A percentile compares a stretch with the other conserved stretches of the same genome.
Conservation (phyloP, 1,140 invertebrate species). For the Atta colombica region DNA sequence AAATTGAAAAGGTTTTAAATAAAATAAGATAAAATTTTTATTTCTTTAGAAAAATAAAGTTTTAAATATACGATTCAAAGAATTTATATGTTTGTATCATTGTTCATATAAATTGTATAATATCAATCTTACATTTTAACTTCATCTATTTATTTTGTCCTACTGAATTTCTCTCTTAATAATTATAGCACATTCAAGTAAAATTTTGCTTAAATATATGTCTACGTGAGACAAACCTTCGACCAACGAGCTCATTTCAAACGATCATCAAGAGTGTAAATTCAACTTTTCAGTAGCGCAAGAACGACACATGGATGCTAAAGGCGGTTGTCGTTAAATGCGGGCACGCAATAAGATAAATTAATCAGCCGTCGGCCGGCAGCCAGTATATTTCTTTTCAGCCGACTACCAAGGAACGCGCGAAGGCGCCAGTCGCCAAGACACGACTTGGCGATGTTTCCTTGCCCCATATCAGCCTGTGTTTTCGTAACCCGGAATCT, state of each 20-base stretch:
- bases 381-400: slow-evolving; percentile 62
- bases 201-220: background rate
- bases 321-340: slow-evolving; percentile 41
- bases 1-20: background rate
- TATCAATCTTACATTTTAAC: background rate
- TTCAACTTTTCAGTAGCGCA: slow-evolving; percentile 14
- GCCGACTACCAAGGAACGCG: slow-evolving; percentile 39
- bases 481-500: slow-evolving; percentile 73
- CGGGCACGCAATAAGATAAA: slow-evolving; percentile 61
- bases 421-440: slow-evolving; percentile 59
- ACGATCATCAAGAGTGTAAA: slow-evolving; percentile 31
- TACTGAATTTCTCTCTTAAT: background rate
- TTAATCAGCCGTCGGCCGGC: slow-evolving; percentile 54
- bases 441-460: slow-evolving; percentile 67
- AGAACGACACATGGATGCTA: slow-evolving; percentile 49
- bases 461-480: slow-evolving; percentile 63
- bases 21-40: background rate
- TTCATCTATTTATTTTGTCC: background rate
- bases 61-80: background rate
- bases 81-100: background rate
- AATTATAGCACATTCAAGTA: background rate
- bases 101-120: background rate
- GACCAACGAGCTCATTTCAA: slow-evolving; percentile 17
- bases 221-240: background rate
- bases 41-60: background rate